Base-by-base conservation (phyloP, 2,113 vertebrate genomes). In the Notiomystis cincta region DNA sequence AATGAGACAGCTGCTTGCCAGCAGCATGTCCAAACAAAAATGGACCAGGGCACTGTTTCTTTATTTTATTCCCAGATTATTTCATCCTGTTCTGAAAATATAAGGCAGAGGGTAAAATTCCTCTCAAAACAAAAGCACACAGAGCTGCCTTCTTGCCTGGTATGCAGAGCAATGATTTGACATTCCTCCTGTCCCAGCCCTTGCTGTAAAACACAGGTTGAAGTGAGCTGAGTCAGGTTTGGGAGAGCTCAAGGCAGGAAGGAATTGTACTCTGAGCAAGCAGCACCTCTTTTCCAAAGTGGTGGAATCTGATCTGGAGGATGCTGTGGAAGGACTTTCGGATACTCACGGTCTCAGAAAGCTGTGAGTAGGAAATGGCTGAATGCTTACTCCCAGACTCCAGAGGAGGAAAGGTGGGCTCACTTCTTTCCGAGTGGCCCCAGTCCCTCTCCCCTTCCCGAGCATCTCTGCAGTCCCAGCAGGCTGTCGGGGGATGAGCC, bases 1-100 rank as follows among this genome's bases (percentile, higher is more conserved):
- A 90, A 82, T 77, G 58, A 88, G 45, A 38, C 73, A 96, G 73
- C 42, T 76, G 73, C 64, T 88, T 73, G 62, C 54, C 58, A 81
- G 93, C 33, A 91, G 37, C 3, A 1, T 60, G 47, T 38, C 62
- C 60, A 58, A 40, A 77, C 42, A 85, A 31, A 94, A 89, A 48
- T 27, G 47, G 71, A 90, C 31, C 30, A 56, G 67, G 30, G 33
- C 76, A 25, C n/a, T 60, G 31, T 67, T 92, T 80, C 44, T 89
- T 84, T 15, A 38, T 70, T 79, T 96, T 82, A 38, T 76, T 27
- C 7, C 23, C 1, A 1, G n/a, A 6, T 25, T 89, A 53, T 89
- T 94, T 78, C 28, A 58, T 75, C 38, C 31, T 65, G 15, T 28
- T 13, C 21, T 87, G 45, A 31, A 77, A 79, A 28, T n/a, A 16